These are phyloP conservation scores for Heliothis peltigera DNA, from an alignment of 2,888 invertebrate species.

Conservation along the genomic window DNA sequence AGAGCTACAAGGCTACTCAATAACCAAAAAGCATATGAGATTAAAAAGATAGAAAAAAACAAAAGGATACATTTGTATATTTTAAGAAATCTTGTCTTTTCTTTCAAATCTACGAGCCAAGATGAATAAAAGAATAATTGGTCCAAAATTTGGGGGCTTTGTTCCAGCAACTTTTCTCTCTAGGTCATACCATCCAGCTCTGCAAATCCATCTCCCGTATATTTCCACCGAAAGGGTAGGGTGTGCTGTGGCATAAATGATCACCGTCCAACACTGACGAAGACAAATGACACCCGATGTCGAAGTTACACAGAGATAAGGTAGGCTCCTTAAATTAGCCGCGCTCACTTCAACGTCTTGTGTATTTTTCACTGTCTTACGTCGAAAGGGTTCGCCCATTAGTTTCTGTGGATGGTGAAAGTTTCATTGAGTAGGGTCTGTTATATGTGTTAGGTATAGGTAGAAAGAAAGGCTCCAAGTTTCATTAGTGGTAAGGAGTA, in stretches of 20 bases:
- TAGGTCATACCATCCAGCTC: constrained; percentile 25
- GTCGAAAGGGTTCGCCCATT: constrained; percentile 68
- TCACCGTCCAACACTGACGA: constrained; percentile 89
- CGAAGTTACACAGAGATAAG: constrained; percentile 89
- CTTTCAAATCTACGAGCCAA: too few relatives aligned
- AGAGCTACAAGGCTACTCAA: too few relatives aligned
- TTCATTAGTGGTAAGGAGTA: not conserved
- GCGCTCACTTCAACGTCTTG: constrained; percentile 83
- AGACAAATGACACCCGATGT: constrained; percentile 89
- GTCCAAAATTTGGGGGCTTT: too few relatives aligned
- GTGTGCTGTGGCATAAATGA: constrained; percentile 91
- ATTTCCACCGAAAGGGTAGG: constrained; percentile 83
- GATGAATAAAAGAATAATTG: too few relatives aligned
- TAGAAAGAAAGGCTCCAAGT: not conserved
- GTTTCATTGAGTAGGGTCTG: constrained; percentile 61
- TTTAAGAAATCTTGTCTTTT: too few relatives aligned
- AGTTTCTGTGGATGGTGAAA: constrained; percentile 54
- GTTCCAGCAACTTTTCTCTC: not conserved
- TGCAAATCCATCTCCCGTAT: constrained; percentile 60
- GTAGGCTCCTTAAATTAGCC: constrained; percentile 89
- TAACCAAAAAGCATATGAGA: too few relatives aligned
- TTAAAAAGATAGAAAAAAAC: too few relatives aligned
- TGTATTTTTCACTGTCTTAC: constrained; percentile 84
- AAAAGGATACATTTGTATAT: too few relatives aligned
- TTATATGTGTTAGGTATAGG: constrained; percentile 21